phyloP scores from a whole-genome alignment of 1,140 invertebrate genomes.

The Vanessa atalanta region DNA sequence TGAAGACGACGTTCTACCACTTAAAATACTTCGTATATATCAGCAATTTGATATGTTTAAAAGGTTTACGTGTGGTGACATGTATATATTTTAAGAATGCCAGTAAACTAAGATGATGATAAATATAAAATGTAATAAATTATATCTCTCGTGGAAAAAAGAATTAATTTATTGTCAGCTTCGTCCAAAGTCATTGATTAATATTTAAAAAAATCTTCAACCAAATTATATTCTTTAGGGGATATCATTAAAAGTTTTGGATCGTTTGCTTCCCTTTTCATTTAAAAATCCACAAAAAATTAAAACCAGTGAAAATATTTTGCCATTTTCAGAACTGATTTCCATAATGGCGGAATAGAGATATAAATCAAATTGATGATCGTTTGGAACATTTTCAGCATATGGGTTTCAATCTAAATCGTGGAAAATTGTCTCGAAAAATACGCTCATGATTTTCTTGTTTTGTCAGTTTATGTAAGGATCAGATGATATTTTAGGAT shows the following conservation, averaged over 20 bases:
- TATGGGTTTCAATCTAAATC: conserved; percentile 7
- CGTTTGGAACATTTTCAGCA: not conserved
- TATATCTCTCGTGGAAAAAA: too few relatives aligned
- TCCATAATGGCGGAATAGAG: conserved; percentile 20
- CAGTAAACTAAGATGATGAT: too few relatives aligned
- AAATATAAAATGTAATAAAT: too few relatives aligned
- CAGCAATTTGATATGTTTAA: too few relatives aligned
- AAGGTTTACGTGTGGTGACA: too few relatives aligned
- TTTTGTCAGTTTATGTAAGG: not conserved
- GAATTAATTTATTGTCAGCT: too few relatives aligned
- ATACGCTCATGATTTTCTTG: not conserved
- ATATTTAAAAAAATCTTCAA: conserved; percentile 20
- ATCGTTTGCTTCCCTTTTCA: conserved; percentile 1
- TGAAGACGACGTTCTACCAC: too few relatives aligned
- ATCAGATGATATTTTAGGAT: too few relatives aligned
- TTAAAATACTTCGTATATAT: too few relatives aligned
- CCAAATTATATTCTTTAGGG: conserved; percentile 16
- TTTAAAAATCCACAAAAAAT: not conserved
- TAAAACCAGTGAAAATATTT: conserved; percentile 2
- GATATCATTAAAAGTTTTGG: conserved; percentile 12
- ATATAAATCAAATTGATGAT: not conserved
- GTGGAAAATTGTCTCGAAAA: not conserved
- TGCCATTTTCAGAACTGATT: conserved; percentile 11
- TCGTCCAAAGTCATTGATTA: not conserved
- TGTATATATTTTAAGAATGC: too few relatives aligned